Evolutionary conservation across 2,888 invertebrate species (phyloP), one percentile per base, ranked within the genome.

Genomic region (Incurvaria masculella): DNA sequence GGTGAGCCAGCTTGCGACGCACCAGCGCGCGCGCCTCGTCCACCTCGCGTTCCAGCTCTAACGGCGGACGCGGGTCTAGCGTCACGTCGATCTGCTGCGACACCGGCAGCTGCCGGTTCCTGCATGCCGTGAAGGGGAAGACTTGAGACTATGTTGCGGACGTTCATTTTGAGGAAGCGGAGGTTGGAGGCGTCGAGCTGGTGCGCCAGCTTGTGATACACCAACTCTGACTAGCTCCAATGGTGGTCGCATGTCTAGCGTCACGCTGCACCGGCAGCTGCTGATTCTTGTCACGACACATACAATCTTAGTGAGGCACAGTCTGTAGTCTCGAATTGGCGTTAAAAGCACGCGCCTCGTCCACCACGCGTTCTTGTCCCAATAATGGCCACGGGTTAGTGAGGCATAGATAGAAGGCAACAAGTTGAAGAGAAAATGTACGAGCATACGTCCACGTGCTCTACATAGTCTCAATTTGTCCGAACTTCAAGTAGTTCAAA

Each of bases 151-250:
- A 89, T 81, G 55, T 89, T 90, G 56, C 86, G 81, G 5, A 81
- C 71, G 59, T 81, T 72, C 59, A 91, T 72, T 60, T 89, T 88
- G 20, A 79, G 59, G 16, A 84, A 67, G 2, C 74, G 81, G 2
- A 88, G 61, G 54, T 82, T 81, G 0, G 87, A 87, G 52, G 86
- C 88, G 56, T 88, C 87, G 2, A 88, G 74, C 52, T 87, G 83
- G 60, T 84, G 88, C 1, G 86, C 87, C 26, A 87, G 62, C 62
- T 88, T 88, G 39, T 82, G 73, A 20, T 78, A 72, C 1, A 89
- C 83, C 27, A 88, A 66, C 3, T 83, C 80, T 56, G 85, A 79
- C 51, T 45, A 88, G 80, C 49, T 87, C 83, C 14, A 69, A 66
- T 0, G 84, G 79, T 2, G 91, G 85, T 43, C 89, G 79, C 1